phyloP scores from a whole-genome alignment of 2,113 vertebrate genomes.

The Dipodomys spectabilis region DNA sequence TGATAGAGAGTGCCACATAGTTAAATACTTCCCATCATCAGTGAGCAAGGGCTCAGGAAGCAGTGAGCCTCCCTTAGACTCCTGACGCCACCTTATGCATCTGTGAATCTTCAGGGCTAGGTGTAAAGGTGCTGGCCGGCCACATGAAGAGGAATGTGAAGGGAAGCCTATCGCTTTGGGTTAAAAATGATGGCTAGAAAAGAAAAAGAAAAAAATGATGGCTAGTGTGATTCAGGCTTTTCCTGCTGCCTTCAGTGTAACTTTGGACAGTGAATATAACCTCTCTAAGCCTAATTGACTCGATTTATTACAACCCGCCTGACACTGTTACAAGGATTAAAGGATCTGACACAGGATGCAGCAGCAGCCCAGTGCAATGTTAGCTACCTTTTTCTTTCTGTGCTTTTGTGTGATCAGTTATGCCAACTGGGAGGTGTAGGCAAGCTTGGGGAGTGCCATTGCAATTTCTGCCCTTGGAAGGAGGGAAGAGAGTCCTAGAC shows the following conservation, averaged over 20 bases:
- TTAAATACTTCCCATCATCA: fast-evolving
- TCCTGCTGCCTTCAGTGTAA: neutral
- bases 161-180: neutral
- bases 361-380: fast-evolving
- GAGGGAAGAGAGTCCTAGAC: neutral
- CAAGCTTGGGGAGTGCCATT: fast-evolving
- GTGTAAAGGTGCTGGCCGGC: neutral
- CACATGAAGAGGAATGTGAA: neutral
- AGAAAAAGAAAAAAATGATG: neutral
- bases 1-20: neutral
- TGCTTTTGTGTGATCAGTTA: neutral
- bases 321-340: neutral
- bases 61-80: neutral
- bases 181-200: neutral
- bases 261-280: neutral
- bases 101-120: neutral
- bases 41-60: neutral
- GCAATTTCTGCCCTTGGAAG: neutral
- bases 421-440: neutral
- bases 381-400: neutral
- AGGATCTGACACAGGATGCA: neutral
- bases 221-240: neutral
- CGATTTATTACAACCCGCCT: neutral
- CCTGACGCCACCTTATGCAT: neutral
- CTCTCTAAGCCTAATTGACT: neutral